phyloP scores from a whole-genome alignment of 2,888 invertebrate species.

The Drymonia ruficornis region DNA sequence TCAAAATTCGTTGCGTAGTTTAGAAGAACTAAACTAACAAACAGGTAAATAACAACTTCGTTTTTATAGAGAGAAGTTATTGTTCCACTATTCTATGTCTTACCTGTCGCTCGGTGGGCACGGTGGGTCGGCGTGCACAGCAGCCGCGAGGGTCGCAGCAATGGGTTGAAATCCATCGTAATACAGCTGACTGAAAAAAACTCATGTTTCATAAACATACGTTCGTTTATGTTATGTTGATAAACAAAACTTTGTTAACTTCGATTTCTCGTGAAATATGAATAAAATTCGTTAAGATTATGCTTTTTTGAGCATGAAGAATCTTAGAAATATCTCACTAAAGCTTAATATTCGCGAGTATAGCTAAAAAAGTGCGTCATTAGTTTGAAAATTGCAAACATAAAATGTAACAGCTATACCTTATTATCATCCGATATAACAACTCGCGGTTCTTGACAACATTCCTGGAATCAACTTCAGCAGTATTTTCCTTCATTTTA shows the following conservation, averaged over 20 bases:
- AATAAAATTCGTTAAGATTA: neutral
- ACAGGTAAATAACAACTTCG: too few relatives aligned
- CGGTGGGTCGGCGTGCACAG: slow-evolving; percentile 95
- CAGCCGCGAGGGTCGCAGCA: slow-evolving; percentile 92
- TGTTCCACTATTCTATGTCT: too few relatives aligned
- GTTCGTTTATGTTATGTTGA: neutral
- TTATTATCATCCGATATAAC: slow-evolving; percentile 96
- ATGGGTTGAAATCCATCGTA: slow-evolving; percentile 99
- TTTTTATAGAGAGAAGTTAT: too few relatives aligned
- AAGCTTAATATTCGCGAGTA: neutral
- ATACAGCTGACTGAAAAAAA: slow-evolving; percentile 92
- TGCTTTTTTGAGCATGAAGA: neutral
- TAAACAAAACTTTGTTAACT: neutral
- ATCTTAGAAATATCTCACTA: neutral
- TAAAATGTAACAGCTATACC: slow-evolving; percentile 75
- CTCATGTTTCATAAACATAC: neutral
- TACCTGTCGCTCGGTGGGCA: slow-evolving; percentile 97
- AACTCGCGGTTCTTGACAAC: slow-evolving; percentile 95
- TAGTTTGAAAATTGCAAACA: neutral
- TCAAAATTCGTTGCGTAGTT: too few relatives aligned
- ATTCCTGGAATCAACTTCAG: slow-evolving; percentile 88
- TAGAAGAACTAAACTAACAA: too few relatives aligned
- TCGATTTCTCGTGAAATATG: neutral
- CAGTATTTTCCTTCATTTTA: slow-evolving; percentile 71
- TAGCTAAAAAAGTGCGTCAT: neutral